These are phyloP conservation scores for Rhagoletis zephyria DNA, from an alignment of 1,140 invertebrate species.

Conservation along the genomic window DNA sequence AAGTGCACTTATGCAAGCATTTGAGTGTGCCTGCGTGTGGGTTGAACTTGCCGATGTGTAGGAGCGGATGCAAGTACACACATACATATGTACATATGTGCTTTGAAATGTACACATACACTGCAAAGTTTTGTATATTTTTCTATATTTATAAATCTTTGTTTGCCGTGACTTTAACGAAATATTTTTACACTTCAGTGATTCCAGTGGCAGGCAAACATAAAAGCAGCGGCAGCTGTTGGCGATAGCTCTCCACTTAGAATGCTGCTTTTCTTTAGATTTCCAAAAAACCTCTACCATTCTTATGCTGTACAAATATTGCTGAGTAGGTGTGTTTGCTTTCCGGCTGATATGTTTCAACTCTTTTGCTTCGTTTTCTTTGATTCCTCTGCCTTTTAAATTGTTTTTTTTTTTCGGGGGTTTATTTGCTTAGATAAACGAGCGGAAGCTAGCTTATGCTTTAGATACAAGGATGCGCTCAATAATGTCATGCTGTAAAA, in stretches of 20 bases:
- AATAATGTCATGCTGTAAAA: not conserved
- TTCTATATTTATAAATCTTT: conserved; percentile 17
- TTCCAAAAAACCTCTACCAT: not conserved
- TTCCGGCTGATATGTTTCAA: conserved; percentile 38
- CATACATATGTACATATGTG: not conserved
- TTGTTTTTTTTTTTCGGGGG: conserved; percentile 58
- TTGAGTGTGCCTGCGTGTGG: not conserved
- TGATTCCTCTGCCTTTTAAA: conserved; percentile 55
- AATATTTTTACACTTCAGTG: conserved; percentile 28
- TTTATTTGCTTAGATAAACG: conserved; percentile 71
- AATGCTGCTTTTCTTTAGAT: not conserved
- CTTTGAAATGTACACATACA: too few relatives aligned
- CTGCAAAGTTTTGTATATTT: not conserved
- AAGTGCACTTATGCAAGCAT: conserved; percentile 26
- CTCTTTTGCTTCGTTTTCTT: conserved; percentile 33
- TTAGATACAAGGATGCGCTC: not conserved
- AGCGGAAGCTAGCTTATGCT: conserved; percentile 62
- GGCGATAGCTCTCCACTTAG: not conserved
- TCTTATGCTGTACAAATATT: conserved; percentile 22
- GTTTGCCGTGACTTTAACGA: conserved; percentile 1
- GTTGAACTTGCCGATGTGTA: not conserved
- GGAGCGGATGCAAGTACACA: not conserved
- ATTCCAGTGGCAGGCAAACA: not conserved
- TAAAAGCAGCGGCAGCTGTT: not conserved
- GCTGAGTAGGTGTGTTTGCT: conserved; percentile 22